A percentile compares a stretch with the other conserved stretches of the same genome.
Conservation (phyloP, 2,113 vertebrate species). For the Ptyas mucosa region DNA sequence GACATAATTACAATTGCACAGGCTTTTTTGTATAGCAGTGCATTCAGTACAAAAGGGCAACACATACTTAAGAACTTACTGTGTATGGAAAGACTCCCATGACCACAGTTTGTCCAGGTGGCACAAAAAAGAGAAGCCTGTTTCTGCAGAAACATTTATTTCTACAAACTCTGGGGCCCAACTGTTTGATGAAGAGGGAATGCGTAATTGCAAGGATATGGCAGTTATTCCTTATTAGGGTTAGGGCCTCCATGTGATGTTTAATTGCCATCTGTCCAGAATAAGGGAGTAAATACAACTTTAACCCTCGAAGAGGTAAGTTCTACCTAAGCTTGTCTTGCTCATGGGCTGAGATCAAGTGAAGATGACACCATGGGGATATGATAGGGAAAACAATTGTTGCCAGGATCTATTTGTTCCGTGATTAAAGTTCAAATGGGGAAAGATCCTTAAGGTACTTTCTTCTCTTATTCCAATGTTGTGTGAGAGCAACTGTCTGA, state of each 20-base stretch:
- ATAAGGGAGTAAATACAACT: background rate
- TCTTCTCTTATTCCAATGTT: background rate
- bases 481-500: background rate
- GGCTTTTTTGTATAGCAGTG: background rate
- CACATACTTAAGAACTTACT: background rate
- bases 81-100: background rate
- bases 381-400: background rate
- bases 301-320: background rate
- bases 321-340: background rate
- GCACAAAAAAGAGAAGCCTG: background rate
- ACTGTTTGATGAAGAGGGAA: background rate
- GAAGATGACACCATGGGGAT: background rate
- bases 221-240: background rate
- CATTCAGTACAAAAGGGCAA: background rate
- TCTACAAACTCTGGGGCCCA: background rate
- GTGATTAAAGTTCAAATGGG: background rate
- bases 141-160: background rate
- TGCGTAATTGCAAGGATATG: background rate
- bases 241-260: background rate
- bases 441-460: background rate
- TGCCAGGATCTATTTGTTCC: background rate
- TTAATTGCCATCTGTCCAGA: background rate
- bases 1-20: background rate
- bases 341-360: background rate
- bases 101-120: background rate